Evolutionary conservation across 2,888 invertebrate genomes (phyloP).

Genomic region (Drosophila sordidapex): DNA sequence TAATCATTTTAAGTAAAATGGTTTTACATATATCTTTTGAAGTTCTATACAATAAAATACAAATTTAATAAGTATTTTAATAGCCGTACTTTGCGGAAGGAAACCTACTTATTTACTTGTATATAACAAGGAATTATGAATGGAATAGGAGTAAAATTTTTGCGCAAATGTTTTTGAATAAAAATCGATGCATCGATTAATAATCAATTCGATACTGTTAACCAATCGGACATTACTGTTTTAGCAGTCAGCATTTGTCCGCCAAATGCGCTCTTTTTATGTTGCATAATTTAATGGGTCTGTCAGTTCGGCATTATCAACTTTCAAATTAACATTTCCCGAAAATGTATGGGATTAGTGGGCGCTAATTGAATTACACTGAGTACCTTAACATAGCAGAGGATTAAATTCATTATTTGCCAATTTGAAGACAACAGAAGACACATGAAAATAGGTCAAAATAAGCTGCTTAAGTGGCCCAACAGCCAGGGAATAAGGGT

Average conservation of each 20-base stretch:
- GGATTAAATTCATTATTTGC: neutral
- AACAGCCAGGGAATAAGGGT: conserved; percentile 1
- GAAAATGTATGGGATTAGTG: neutral
- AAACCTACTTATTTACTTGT: neutral
- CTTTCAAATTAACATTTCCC: neutral
- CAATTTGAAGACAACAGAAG: conserved; percentile 3
- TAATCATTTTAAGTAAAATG: conserved; percentile 2
- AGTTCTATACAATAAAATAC: neutral
- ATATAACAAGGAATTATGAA: neutral
- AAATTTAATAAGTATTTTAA: neutral
- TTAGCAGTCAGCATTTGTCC: neutral
- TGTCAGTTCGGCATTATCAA: neutral
- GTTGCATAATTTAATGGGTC: neutral
- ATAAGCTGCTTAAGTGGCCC: conserved; percentile 43
- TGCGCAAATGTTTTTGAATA: neutral
- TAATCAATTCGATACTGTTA: neutral
- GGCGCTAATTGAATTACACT: conserved; percentile 11
- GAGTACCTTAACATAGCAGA: neutral
- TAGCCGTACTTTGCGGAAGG: neutral
- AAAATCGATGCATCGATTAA: neutral
- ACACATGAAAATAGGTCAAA: conserved; percentile 28
- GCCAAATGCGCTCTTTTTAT: neutral
- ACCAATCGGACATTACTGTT: neutral
- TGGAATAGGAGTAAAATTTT: too few species aligned
- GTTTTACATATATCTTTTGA: neutral